Evolutionary conservation across 2,888 invertebrate genomes (phyloP).

Genomic region (Leptarthrus brevirostris): DNA sequence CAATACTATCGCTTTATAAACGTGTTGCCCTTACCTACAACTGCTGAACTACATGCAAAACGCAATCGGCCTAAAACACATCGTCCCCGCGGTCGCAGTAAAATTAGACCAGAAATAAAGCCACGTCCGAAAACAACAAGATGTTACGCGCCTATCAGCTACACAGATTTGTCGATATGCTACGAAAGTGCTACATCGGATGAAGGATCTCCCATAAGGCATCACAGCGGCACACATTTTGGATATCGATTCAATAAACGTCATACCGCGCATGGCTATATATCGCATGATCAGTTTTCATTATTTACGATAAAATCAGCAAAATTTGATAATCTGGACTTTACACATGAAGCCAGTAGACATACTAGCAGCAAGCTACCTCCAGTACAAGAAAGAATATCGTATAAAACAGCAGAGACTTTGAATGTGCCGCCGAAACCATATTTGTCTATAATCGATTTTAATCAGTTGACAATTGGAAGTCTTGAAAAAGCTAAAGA

Average conservation of each 20-base stretch:
- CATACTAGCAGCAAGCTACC: constrained; percentile 54
- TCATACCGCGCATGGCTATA: constrained; percentile 54
- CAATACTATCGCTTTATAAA: constrained; percentile 85
- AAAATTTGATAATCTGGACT: constrained; percentile 59
- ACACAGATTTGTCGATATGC: constrained; percentile 70
- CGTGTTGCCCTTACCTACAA: constrained; percentile 70
- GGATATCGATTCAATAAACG: constrained; percentile 54
- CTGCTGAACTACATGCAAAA: constrained; percentile 65
- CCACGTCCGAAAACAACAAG: constrained; percentile 68
- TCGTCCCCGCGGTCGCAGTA: constrained; percentile 64
- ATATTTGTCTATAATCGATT: constrained; percentile 78
- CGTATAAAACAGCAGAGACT: constrained; percentile 55
- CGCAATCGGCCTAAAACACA: constrained; percentile 64
- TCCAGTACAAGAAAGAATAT: constrained; percentile 51
- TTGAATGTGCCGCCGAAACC: constrained; percentile 70
- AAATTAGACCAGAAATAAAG: constrained; percentile 65
- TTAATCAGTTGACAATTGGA: constrained; percentile 75
- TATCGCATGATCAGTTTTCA: constrained; percentile 63
- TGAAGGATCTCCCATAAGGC: constrained; percentile 66
- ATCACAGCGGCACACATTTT: constrained; percentile 1
- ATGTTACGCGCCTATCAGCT: constrained; percentile 69
- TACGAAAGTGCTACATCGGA: constrained; percentile 70
- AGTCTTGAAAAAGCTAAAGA: constrained; percentile 69
- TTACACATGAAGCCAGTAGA: constrained; percentile 56
- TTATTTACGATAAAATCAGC: constrained; percentile 59